Evolutionary conservation across 2,797 vertebrate species (phyloP), one percentile per base, ranked within the genome.

Genomic region (Crocidura indochinensis): DNA sequence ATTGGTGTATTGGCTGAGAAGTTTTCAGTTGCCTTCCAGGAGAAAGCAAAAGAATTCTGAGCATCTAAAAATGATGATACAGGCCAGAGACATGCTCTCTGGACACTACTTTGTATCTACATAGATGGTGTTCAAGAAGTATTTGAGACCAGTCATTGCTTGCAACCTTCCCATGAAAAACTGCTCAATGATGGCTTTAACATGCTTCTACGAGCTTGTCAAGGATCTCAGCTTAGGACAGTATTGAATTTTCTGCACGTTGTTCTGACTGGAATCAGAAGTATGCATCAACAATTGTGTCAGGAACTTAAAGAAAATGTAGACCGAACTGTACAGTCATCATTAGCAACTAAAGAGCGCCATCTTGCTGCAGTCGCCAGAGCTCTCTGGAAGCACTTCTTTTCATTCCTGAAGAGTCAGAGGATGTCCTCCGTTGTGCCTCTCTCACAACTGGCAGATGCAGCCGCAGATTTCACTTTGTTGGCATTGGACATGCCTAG

Each of bases 371-470:
- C n/a, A n/a, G n/a, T n/a, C n/a, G n/a, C n/a, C n/a, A n/a, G n/a
- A n/a, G n/a, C n/a, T n/a, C n/a, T n/a, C n/a, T n/a, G n/a, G n/a
- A 98, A 96, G 24, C 99, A 99, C 96, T 99, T 99, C 97, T 99
- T 99, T 94, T 98, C 99, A 3, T 99, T 98, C 97, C 96, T 99
- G 96, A 99, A 98, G 95, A 98, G 98, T 96, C 98, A 99, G 91
- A 98, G 99, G 91, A 98, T 99, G 96, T 98, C 99, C 12, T 98
- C 98, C 97, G 98, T 97, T 1, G 96, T 93, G 1, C 98, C 98
- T 75, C 98, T 98, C n/a, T 95, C 98, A 27, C 99, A 98, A 96
- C 98, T 99, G 90, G 99, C n/a, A n/a, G n/a, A n/a, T n/a, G n/a
- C n/a, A n/a, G n/a, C n/a, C n/a, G n/a, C n/a, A n/a, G n/a, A n/a